A percentile compares a stretch with the other conserved stretches of the same genome.
Evolutionary conservation across 2,113 vertebrate genomes (phyloP).

Genomic region (Eolophus roseicapilla): DNA sequence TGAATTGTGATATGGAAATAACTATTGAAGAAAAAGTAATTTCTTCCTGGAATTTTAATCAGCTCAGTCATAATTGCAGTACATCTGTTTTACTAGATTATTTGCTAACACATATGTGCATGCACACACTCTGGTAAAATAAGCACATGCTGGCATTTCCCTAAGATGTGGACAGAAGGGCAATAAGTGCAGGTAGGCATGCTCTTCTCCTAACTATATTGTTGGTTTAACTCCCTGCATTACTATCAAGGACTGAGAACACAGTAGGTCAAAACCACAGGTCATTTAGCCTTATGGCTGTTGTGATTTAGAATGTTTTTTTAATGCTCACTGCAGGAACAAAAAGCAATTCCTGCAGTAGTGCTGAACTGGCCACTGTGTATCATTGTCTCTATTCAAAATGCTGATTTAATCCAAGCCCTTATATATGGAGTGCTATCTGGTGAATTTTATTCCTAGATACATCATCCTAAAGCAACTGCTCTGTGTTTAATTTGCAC

Average conservation of each 20-base stretch:
- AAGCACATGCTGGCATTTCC: not conserved
- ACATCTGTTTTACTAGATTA: slow-evolving; percentile 39
- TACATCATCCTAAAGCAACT: not conserved
- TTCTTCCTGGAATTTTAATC: slow-evolving; percentile 37
- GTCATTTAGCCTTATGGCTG: not conserved
- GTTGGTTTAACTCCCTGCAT: not conserved
- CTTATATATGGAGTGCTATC: not conserved
- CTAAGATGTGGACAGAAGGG: not conserved
- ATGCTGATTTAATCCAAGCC: not conserved
- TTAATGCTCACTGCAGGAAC: not conserved
- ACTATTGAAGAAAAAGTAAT: not conserved
- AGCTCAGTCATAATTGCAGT: slow-evolving; percentile 7
- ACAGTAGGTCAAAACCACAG: not conserved
- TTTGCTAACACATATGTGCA: slow-evolving; percentile 5
- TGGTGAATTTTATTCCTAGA: not conserved
- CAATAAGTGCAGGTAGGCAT: not conserved
- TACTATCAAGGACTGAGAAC: not conserved
- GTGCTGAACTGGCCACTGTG: not conserved
- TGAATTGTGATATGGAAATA: not conserved
- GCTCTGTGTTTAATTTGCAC: not conserved
- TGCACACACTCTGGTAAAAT: not conserved
- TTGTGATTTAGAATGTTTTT: not conserved
- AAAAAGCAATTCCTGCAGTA: not conserved
- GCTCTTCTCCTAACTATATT: not conserved
- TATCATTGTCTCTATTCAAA: not conserved